Conservation (phyloP, 53 echinoderm and acorn worm species). For the Echinometra lucunter region DNA sequence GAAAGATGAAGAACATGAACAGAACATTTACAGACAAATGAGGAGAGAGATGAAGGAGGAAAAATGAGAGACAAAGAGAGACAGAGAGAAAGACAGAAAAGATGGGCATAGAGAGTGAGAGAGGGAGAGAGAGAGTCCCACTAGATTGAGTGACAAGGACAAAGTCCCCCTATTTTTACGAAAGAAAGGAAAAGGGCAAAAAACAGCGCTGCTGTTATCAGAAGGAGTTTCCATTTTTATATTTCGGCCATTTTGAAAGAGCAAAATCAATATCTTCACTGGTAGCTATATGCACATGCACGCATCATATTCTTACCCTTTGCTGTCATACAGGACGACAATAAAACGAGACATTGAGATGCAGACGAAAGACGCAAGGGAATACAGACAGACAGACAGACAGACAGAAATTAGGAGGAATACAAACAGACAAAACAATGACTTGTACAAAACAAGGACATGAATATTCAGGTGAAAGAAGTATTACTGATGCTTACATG, state of each 20-base stretch:
- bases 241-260: background rate
- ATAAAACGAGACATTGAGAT: slow-evolving; percentile 32
- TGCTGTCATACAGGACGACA: slow-evolving; percentile 36
- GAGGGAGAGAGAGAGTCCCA: too few species aligned
- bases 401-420: background rate
- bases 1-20: too few species aligned
- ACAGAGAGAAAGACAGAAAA: too few species aligned
- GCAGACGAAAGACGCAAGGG: background rate
- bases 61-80: too few species aligned
- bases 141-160: too few species aligned
- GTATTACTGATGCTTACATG: background rate
- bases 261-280: background rate
- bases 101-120: too few species aligned
- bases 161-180: too few species aligned
- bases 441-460: background rate
- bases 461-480: background rate
- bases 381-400: slow-evolving; percentile 11
- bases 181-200: too few species aligned
- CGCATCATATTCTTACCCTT: slow-evolving; percentile 39
- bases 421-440: background rate
- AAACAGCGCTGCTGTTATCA: background rate
- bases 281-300: background rate
- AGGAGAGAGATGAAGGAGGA: too few species aligned
- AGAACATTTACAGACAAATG: too few species aligned
- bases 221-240: background rate